Conservation (phyloP, 2,113 vertebrate species). For the Saguinus imperator region DNA sequence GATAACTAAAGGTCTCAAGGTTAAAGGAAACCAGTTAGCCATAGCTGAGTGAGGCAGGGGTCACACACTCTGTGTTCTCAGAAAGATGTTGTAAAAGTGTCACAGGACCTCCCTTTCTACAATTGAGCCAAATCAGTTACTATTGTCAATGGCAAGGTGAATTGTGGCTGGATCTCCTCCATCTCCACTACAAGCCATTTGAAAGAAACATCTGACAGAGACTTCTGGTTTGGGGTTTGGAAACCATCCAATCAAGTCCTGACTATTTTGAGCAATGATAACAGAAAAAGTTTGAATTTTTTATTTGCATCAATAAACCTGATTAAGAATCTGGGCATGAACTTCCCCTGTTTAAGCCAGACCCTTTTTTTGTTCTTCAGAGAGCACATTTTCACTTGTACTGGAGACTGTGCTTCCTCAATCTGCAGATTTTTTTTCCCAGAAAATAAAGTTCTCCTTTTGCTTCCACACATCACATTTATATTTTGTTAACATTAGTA, state of each 20-base stretch:
- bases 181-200: neutral
- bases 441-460: neutral
- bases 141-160: neutral
- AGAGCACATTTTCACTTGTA: neutral
- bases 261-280: neutral
- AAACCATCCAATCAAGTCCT: neutral
- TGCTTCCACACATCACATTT: neutral
- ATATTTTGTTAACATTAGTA: neutral
- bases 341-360: neutral
- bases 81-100: neutral
- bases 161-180: neutral
- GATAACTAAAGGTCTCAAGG: neutral
- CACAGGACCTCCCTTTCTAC: neutral
- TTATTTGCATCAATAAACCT: neutral
- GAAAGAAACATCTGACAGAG: neutral
- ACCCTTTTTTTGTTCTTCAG: neutral
- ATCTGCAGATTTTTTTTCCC: neutral
- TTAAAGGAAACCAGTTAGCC: neutral
- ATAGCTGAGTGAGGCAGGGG: neutral
- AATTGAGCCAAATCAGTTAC: too few relatives aligned
- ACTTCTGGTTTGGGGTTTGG: neutral
- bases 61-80: neutral
- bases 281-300: neutral
- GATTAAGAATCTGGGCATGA: neutral
- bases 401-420: neutral